Evolutionary conservation across 1,140 invertebrate genomes (phyloP).

Genomic region (Drosophila leontia): DNA sequence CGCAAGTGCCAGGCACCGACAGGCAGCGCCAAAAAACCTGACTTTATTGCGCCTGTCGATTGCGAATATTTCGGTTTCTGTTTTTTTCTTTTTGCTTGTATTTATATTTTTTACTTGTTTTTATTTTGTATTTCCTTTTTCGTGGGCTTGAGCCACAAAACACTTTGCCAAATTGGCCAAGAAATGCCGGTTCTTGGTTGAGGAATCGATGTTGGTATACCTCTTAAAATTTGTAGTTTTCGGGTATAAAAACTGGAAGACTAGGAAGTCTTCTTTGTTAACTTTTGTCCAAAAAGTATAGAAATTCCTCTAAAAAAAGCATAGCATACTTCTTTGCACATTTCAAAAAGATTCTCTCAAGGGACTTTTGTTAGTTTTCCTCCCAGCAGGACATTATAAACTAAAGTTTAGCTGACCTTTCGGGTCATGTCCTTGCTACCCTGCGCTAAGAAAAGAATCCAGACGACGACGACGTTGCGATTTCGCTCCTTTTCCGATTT

Average conservation of each 20-base stretch:
- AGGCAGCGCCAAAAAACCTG: constrained; percentile 45
- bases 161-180: constrained; percentile 80
- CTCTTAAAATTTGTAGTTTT: neutral
- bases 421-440: constrained; percentile 21
- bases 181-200: constrained; percentile 37
- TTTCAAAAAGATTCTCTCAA: too few relatives aligned
- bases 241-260: too few relatives aligned
- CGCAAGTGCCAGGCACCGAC: constrained; percentile 71
- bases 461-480: constrained; percentile 47
- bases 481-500: constrained; percentile 31
- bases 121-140: constrained; percentile 5
- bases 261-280: too few relatives aligned
- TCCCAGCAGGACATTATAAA: neutral
- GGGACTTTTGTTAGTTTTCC: neutral
- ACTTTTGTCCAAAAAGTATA: too few relatives aligned
- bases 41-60: constrained; percentile 78
- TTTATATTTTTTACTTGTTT: constrained; percentile 5
- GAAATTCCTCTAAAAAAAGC: too few relatives aligned
- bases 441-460: constrained; percentile 2
- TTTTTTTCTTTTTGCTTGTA: neutral
- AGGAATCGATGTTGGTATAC: neutral
- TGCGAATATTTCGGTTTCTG: constrained; percentile 31
- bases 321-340: too few relatives aligned
- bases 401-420: neutral
- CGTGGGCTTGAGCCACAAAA: constrained; percentile 49